Evolutionary conservation across 2,113 vertebrate genomes (phyloP).

Genomic region (Acanthisitta chloris): DNA sequence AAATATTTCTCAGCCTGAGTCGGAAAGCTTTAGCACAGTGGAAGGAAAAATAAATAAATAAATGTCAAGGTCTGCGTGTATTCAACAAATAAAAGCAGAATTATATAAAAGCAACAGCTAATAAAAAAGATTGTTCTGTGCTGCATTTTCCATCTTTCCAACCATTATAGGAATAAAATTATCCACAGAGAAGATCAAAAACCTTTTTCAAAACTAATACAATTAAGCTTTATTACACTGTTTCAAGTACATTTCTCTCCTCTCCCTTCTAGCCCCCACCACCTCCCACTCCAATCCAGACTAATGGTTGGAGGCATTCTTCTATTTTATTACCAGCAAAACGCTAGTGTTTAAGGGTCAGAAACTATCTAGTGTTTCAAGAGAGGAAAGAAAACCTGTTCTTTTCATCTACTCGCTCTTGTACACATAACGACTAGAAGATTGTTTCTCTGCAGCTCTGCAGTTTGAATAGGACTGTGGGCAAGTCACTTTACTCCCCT

Average conservation of each 20-base stretch:
- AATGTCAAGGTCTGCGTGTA: slow-evolving; percentile 66
- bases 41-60: slow-evolving; percentile 58
- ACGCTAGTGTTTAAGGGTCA: slow-evolving; percentile 58
- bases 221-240: slow-evolving; percentile 72
- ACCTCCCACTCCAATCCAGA: slow-evolving; percentile 21
- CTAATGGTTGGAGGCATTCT: slow-evolving; percentile 22
- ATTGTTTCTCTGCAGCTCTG: not conserved
- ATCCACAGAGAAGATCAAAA: slow-evolving; percentile 69
- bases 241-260: slow-evolving; percentile 63
- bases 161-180: slow-evolving; percentile 70
- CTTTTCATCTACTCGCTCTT: slow-evolving; percentile 30
- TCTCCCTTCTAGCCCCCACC: slow-evolving; percentile 14
- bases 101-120: slow-evolving; percentile 72
- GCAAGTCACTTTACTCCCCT: not conserved
- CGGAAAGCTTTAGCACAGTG: slow-evolving; percentile 27
- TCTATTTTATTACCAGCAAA: slow-evolving; percentile 54
- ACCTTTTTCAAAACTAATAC: slow-evolving; percentile 72
- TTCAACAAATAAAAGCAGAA: slow-evolving; percentile 70
- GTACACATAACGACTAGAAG: not conserved
- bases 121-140: slow-evolving; percentile 69
- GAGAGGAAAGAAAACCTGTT: slow-evolving; percentile 24
- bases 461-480: not conserved
- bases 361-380: slow-evolving; percentile 22
- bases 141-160: slow-evolving; percentile 66
- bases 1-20: not conserved